Percentiles rank a stretch among this genome's conserved stretches.
Evolutionary conservation across 2,888 invertebrate species (phyloP).

Genomic region (Mythimna vitellina): DNA sequence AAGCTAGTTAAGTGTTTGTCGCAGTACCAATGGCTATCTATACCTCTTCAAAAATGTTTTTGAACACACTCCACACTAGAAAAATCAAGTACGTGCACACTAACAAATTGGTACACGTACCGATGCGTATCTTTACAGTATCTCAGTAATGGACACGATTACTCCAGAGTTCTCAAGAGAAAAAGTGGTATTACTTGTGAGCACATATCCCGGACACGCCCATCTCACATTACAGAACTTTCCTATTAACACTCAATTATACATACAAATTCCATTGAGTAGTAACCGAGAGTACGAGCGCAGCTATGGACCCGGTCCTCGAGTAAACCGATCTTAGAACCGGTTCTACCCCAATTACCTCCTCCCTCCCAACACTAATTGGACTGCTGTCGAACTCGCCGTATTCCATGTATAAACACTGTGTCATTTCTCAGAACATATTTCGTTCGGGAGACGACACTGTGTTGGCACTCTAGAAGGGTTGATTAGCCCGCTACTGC

Average conservation of each 20-base stretch:
- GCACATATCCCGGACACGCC: conserved; percentile 45
- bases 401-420: conserved; percentile 52
- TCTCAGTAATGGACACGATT: conserved; percentile 17
- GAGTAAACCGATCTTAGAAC: conserved; percentile 65
- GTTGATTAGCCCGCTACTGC: conserved; percentile 49
- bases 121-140: background rate
- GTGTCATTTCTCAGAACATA: conserved; percentile 44
- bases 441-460: conserved; percentile 26
- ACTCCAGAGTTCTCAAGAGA: conserved; percentile 36
- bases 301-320: conserved; percentile 50
- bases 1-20: background rate
- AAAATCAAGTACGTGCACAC: background rate
- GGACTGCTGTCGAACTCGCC: conserved; percentile 63
- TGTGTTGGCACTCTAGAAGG: conserved; percentile 37
- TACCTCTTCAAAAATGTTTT: background rate
- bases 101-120: background rate
- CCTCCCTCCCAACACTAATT: conserved; percentile 76
- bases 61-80: background rate
- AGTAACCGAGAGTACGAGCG: conserved; percentile 46
- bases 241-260: conserved; percentile 63
- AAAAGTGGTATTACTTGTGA: conserved; percentile 37
- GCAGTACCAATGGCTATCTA: background rate
- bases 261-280: conserved; percentile 60
- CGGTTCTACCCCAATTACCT: conserved; percentile 82
- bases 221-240: conserved; percentile 56